Evolutionary conservation across 2,797 vertebrate genomes (phyloP).

Genomic region (Salarias fasciatus): DNA sequence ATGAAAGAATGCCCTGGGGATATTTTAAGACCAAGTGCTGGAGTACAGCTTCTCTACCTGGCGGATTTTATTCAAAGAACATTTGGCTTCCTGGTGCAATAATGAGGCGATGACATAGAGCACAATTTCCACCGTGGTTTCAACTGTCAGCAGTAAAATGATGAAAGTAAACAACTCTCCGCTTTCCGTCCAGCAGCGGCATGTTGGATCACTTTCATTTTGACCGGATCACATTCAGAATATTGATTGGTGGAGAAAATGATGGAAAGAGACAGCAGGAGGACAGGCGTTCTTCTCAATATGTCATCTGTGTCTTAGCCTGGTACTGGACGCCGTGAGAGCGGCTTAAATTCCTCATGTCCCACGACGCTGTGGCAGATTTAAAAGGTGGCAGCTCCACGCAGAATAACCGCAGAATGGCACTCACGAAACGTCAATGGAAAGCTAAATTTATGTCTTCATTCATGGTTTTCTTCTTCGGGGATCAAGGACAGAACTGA

Average conservation of each 20-base stretch:
- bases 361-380: conserved; percentile 31
- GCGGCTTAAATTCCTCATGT: conserved; percentile 23
- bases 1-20: conserved; percentile 52
- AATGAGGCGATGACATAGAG: conserved; percentile 52
- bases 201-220: conserved; percentile 35
- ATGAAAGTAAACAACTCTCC: conserved; percentile 50
- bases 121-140: conserved; percentile 37
- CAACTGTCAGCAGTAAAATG: conserved; percentile 58
- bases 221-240: conserved; percentile 48
- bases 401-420: conserved; percentile 64
- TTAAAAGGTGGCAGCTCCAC: conserved; percentile 39
- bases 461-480: conserved; percentile 17
- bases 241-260: conserved; percentile 51
- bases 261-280: conserved; percentile 37
- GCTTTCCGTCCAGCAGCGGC: conserved; percentile 19
- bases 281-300: conserved; percentile 45
- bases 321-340: conserved; percentile 29
- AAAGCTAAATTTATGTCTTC: conserved; percentile 26
- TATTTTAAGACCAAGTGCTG: conserved; percentile 21
- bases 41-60: conserved; percentile 42
- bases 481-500: conserved; percentile 28
- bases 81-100: conserved; percentile 45
- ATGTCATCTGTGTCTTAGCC: conserved; percentile 40
- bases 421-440: conserved; percentile 72
- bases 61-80: conserved; percentile 46